Evolutionary conservation across 2,888 invertebrate genomes (phyloP), one percentile per base, ranked within the genome.

Genomic region (Reticulitermes lucifugus): DNA sequence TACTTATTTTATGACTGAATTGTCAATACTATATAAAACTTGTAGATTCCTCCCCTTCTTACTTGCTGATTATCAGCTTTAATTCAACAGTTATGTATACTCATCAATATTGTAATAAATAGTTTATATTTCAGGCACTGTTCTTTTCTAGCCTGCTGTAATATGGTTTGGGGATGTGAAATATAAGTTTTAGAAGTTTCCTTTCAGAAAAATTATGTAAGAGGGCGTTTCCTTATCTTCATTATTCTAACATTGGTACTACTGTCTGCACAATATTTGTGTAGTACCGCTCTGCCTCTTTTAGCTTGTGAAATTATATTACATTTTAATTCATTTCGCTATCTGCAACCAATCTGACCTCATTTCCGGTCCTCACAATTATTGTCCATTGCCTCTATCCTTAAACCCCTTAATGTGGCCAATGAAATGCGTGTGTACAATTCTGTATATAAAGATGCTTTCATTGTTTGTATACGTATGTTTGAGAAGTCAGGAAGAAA

Each of bases 171-270:
- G 65, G 65, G 14, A 65, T n/a, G 25, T 65, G 25, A 25, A 25
- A 25, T 65, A 65, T 65, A 10, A 65, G 65, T 7, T 65, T 65
- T 25, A 65, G 25, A 73, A 73, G 21, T 18, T 73, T 73, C 73
- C 73, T 73, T 73, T 35, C 41, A 41, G 73, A 41, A 41, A 73
- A 73, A 9, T 35, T 41, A 73, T 73, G 14, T 35, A 77, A 73
- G 83, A 88, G 87, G 88, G 88, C 88, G 86, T 85, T 88, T 88
- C 87, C 88, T 88, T 87, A 88, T 87, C 88, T 86, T 86, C 59
- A 29, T 46, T 46, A n/a, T 77, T 43, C 77, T 77, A 46, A n/a
- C 18, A 46, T 77, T 51, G 0, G 25, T 25, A 65, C 25, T 65
- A 25, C n/a, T n/a, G 65, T 65, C 65, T 12, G 6, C 65, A 65